Conservation (phyloP, 2,113 vertebrate genomes). For the Neoarius graeffei region DNA sequence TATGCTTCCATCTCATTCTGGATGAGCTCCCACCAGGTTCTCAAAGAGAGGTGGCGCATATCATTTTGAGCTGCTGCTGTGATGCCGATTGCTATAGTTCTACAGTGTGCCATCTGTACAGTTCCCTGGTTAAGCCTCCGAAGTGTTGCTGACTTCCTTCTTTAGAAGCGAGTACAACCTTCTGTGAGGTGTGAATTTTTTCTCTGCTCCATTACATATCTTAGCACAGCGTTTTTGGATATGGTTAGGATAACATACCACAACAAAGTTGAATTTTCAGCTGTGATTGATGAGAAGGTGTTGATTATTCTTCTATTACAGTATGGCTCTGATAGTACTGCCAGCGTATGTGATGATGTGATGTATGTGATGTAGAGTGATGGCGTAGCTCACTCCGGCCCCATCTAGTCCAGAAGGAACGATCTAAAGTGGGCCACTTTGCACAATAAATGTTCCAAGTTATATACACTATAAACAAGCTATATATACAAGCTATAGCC, state of each 20-base stretch:
- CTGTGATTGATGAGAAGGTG: neutral
- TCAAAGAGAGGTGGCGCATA: constrained; percentile 72
- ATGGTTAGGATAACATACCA: neutral
- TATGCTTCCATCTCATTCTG: constrained; percentile 79
- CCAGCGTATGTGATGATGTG: too few relatives aligned
- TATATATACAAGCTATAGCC: too few relatives aligned
- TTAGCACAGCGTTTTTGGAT: neutral
- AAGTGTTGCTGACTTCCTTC: constrained; percentile 36
- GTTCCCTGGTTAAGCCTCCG: constrained; percentile 18
- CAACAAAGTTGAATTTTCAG: neutral
- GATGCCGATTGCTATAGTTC: constrained; percentile 30
- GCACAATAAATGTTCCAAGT: too few relatives aligned
- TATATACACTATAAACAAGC: too few relatives aligned
- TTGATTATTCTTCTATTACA: neutral
- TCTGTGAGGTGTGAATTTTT: neutral
- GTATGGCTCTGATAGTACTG: neutral
- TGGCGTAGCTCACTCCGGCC: too few relatives aligned
- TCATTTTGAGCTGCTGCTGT: constrained; percentile 52
- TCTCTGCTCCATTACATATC: neutral
- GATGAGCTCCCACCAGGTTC: constrained; percentile 70
- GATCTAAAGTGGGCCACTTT: too few relatives aligned
- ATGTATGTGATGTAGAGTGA: too few relatives aligned
- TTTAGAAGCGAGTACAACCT: constrained; percentile 14
- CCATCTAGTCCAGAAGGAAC: too few relatives aligned
- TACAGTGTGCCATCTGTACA: constrained; percentile 43